Evolutionary conservation across 2,888 invertebrate genomes (phyloP).

Genomic region (Cheilosia vulpina): DNA sequence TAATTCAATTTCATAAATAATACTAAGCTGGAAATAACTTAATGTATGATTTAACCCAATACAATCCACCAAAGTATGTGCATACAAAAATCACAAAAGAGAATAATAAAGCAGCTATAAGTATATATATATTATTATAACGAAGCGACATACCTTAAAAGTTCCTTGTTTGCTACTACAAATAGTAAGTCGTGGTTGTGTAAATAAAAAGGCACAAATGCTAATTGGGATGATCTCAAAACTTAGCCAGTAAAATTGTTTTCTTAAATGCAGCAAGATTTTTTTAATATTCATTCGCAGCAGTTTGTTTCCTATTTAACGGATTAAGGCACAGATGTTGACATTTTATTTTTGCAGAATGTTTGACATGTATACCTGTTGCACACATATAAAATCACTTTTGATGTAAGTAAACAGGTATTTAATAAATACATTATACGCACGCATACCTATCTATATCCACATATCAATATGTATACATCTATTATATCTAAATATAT

Average conservation of each 20-base stretch:
- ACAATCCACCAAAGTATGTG: no score
- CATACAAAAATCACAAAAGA: no score
- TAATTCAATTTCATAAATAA: no score
- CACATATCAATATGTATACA: constrained; percentile 20
- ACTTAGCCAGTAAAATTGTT: constrained; percentile 11
- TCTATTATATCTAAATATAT: constrained; percentile 29
- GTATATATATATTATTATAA: not conserved
- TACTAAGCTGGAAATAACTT: no score
- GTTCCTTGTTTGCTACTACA: constrained; percentile 58
- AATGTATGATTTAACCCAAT: no score
- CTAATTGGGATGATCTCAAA: constrained; percentile 19
- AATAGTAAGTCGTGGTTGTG: constrained; percentile 64
- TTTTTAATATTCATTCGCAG: constrained; percentile 24
- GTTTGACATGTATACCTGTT: constrained; percentile 72
- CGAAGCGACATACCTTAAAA: constrained; percentile 59
- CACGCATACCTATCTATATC: constrained; percentile 23
- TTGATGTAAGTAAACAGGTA: constrained; percentile 54
- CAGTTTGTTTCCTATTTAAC: constrained; percentile 38
- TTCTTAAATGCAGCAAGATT: constrained; percentile 52
- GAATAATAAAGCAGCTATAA: not conserved
- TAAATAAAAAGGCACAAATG: constrained; percentile 41
- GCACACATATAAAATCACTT: constrained; percentile 64
- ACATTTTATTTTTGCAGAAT: constrained; percentile 56
- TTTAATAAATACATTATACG: constrained; percentile 49
- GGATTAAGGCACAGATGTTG: constrained; percentile 55